A percentile compares a stretch with the other conserved stretches of the same genome.
Evolutionary conservation across 1,140 invertebrate genomes (phyloP).

Genomic region (Heliconius congener): DNA sequence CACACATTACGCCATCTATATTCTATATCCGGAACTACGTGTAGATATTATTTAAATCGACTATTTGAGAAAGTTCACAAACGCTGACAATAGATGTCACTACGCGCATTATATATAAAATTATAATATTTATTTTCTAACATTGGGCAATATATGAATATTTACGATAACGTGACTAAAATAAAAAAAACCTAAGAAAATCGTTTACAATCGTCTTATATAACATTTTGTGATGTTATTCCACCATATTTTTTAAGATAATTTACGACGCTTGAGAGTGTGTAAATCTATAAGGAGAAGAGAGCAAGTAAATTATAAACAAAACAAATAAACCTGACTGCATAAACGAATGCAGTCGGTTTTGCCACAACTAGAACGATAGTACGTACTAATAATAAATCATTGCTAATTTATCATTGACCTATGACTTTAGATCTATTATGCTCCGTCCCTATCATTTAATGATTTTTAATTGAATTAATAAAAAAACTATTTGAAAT

Average conservation of each 20-base stretch:
- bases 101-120: not conserved
- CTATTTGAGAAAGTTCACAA: not conserved
- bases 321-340: no score
- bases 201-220: no score
- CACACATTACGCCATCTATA: not conserved
- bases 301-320: no score
- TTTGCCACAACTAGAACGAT: not conserved
- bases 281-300: no score
- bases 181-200: no score
- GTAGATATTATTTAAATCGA: not conserved
- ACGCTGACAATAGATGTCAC: not conserved
- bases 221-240: no score
- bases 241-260: no score
- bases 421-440: not conserved
- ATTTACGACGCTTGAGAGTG: no score
- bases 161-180: no score
- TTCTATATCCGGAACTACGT: not conserved
- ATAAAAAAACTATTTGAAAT: not conserved
- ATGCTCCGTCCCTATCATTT: not conserved
- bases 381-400: constrained; percentile 2
- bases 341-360: no score
- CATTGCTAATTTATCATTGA: constrained; percentile 9
- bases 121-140: no score
- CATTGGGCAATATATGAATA: no score
- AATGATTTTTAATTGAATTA: not conserved